phyloP scores from a whole-genome alignment of 1,140 invertebrate genomes.

The Laodelphax striatellus region DNA sequence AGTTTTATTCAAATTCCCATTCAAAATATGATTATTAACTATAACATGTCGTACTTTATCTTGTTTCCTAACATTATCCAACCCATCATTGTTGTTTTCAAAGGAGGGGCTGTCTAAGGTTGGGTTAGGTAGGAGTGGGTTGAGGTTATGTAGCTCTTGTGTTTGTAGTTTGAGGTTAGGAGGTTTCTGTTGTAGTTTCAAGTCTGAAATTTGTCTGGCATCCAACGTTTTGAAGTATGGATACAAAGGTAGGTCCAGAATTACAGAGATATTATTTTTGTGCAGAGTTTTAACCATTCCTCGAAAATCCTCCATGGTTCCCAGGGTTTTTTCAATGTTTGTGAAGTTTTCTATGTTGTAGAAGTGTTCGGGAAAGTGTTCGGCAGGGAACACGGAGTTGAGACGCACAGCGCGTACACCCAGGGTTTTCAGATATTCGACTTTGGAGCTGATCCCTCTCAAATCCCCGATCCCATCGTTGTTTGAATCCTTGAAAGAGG shows the following conservation, averaged over 20 bases:
- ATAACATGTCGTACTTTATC: constrained; percentile 13
- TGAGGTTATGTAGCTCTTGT: background rate
- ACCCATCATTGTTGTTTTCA: too few relatives aligned
- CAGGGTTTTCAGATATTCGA: constrained; percentile 53
- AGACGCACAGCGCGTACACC: constrained; percentile 53
- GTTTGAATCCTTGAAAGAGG: constrained; percentile 65
- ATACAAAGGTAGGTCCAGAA: constrained; percentile 62
- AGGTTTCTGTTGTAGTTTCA: background rate
- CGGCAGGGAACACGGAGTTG: constrained; percentile 59
- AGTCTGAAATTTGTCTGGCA: constrained; percentile 20
- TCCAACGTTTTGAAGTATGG: constrained; percentile 35
- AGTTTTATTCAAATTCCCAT: constrained; percentile 7
- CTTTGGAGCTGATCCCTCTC: constrained; percentile 47
- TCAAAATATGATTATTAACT: constrained; percentile 20
- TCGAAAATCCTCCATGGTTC: constrained; percentile 49
- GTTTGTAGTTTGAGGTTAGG: constrained; percentile 1
- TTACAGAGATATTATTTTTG: constrained; percentile 50
- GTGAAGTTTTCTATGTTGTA: constrained; percentile 47
- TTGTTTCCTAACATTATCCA: too few relatives aligned
- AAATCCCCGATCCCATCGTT: constrained; percentile 61
- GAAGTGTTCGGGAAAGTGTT: constrained; percentile 57
- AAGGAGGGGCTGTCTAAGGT: too few relatives aligned
- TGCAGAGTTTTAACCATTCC: constrained; percentile 46
- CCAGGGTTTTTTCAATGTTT: constrained; percentile 47
- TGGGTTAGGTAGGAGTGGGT: too few relatives aligned